Conservation (phyloP, 92 coral and sea anemone species). For the Porites divaricata region DNA sequence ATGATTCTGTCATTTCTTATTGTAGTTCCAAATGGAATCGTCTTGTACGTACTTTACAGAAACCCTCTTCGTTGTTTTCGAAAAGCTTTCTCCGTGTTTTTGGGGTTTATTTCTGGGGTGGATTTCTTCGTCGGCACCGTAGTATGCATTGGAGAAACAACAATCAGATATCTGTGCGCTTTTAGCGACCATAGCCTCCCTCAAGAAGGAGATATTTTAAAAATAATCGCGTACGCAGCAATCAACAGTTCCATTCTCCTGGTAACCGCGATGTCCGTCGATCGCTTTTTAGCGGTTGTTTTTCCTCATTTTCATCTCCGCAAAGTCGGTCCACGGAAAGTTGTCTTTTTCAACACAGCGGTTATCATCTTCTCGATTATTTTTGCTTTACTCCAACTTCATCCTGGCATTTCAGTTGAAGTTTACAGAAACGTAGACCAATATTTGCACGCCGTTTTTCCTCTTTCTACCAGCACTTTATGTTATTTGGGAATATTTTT, state of each 20-base stretch:
- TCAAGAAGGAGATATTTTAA: not conserved
- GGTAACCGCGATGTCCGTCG: not conserved
- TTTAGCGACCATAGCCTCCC: not conserved
- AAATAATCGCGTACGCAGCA: not conserved
- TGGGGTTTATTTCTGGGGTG: slow-evolving; percentile 1
- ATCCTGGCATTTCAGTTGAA: not conserved
- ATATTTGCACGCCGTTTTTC: not conserved
- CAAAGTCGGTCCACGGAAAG: not conserved
- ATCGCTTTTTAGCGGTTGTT: not conserved
- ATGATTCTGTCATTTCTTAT: not conserved
- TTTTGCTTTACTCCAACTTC: not conserved
- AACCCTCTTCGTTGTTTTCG: slow-evolving; percentile 15
- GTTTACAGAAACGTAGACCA: not conserved
- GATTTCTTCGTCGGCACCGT: slow-evolving; percentile 8
- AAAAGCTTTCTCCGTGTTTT: slow-evolving; percentile 1
- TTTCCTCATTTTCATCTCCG: slow-evolving; percentile 5
- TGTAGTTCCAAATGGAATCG: not conserved
- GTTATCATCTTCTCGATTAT: not conserved
- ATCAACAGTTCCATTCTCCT: slow-evolving; percentile 3
- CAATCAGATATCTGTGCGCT: not conserved
- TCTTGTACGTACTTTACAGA: not conserved
- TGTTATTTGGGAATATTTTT: slow-evolving; percentile 5
- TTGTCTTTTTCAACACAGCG: not conserved
- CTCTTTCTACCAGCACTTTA: not conserved
- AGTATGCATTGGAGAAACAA: not conserved